phyloP scores from a whole-genome alignment of 2,113 vertebrate genomes.

The Numenius arquata region DNA sequence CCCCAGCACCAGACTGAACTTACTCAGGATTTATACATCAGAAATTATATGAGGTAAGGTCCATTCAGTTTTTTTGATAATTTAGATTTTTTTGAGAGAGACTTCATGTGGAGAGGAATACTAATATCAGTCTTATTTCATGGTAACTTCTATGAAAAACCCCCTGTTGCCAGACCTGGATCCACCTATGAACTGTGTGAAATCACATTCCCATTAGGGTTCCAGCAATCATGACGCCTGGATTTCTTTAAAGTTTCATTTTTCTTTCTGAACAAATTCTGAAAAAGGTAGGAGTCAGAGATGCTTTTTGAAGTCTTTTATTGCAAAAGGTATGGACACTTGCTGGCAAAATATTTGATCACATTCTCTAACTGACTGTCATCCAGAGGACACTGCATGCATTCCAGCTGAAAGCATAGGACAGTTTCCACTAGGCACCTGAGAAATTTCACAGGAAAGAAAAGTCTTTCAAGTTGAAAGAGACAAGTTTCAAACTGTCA shows the following conservation, averaged over 20 bases:
- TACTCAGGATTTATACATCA: not conserved
- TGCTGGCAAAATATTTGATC: conserved; percentile 52
- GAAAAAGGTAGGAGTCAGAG: not conserved
- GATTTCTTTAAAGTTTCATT: not conserved
- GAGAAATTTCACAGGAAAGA: conserved; percentile 34
- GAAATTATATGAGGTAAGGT: not conserved
- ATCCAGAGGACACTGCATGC: conserved; percentile 56
- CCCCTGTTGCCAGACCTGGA: not conserved
- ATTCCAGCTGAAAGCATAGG: conserved; percentile 48
- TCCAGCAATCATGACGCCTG: not conserved
- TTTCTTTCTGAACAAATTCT: not conserved
- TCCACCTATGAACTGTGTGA: not conserved
- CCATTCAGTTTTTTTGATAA: not conserved
- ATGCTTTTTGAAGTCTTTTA: conserved; percentile 54
- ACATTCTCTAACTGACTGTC: conserved; percentile 51
- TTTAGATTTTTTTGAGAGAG: not conserved
- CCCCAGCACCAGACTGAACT: not conserved
- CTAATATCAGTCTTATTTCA: not conserved
- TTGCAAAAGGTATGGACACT: conserved; percentile 53
- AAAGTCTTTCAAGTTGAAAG: conserved; percentile 26
- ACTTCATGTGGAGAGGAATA: not conserved
- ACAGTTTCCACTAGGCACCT: conserved; percentile 52
- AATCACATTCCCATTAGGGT: not conserved
- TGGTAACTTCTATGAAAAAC: not conserved
- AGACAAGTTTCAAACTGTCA: not conserved